phyloP scores from a whole-genome alignment of 2,888 invertebrate species.

The Beris morrisii region DNA sequence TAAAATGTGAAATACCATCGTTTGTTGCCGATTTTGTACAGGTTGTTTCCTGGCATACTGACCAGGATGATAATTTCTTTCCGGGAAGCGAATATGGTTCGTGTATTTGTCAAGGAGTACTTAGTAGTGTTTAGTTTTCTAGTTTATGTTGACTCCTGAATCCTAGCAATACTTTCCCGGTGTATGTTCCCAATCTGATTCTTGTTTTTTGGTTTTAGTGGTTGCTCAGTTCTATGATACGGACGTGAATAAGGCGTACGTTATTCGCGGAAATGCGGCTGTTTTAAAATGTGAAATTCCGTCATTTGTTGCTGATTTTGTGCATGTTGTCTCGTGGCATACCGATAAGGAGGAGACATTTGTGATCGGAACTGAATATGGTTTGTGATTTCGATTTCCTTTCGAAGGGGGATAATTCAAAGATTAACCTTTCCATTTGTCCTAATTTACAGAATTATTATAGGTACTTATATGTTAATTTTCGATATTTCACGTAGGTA shows the following conservation, averaged over 20 bases:
- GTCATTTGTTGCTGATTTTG: slow-evolving; percentile 91
- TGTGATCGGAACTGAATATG: slow-evolving; percentile 54
- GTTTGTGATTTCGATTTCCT: slow-evolving; percentile 47
- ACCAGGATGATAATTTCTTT: slow-evolving; percentile 59
- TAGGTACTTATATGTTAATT: too few relatives aligned
- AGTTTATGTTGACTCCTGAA: not conserved
- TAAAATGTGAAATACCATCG: slow-evolving; percentile 88
- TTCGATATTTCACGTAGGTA: too few relatives aligned
- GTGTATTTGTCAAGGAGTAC: slow-evolving; percentile 34
- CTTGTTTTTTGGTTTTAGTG: slow-evolving; percentile 61
- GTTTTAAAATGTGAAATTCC: slow-evolving; percentile 89
- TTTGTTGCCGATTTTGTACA: slow-evolving; percentile 91
- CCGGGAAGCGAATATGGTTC: slow-evolving; percentile 56
- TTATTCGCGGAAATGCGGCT: slow-evolving; percentile 84
- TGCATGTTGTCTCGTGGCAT: slow-evolving; percentile 83
- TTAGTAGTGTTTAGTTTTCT: not conserved
- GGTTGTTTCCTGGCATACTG: slow-evolving; percentile 85
- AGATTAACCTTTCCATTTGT: too few relatives aligned
- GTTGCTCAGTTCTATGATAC: slow-evolving; percentile 88
- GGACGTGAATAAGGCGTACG: slow-evolving; percentile 89
- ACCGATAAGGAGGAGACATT: slow-evolving; percentile 64
- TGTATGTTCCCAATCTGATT: not conserved
- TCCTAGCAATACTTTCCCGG: not conserved
- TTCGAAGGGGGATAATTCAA: too few relatives aligned
- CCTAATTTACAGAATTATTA: too few relatives aligned